These are phyloP conservation scores for Menura novaehollandiae DNA, from an alignment of 2,113 vertebrate species.

Conservation along the genomic window DNA sequence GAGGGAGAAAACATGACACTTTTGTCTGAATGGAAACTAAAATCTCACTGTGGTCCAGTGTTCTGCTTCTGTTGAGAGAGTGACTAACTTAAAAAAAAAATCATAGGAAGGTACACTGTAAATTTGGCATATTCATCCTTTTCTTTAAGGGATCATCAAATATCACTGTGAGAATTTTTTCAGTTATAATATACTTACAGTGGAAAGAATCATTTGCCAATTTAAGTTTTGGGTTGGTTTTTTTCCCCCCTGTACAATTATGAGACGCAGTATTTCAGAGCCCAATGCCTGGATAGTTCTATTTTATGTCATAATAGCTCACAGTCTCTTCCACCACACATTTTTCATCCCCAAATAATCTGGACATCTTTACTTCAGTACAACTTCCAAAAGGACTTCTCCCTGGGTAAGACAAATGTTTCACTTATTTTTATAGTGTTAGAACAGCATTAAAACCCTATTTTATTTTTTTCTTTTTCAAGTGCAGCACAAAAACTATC, in stretches of 20 bases:
- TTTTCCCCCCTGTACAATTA: background rate
- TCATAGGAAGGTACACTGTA: background rate
- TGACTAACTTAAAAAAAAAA: background rate
- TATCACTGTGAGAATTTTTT: background rate
- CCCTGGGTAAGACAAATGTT: background rate
- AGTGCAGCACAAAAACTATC: background rate
- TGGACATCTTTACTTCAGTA: background rate
- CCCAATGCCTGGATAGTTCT: rapidly evolving
- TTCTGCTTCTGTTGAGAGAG: background rate
- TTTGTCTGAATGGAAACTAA: background rate
- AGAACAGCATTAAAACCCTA: background rate
- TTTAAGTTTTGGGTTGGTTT: rapidly evolving
- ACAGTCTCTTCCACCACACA: background rate
- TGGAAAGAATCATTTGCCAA: background rate
- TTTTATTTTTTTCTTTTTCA: background rate
- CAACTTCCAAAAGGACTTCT: background rate
- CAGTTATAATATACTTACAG: background rate
- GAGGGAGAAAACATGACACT: background rate
- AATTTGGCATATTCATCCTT: background rate
- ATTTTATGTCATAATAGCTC: background rate
- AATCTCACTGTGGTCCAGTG: background rate
- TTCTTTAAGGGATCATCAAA: background rate
- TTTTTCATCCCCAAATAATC: background rate
- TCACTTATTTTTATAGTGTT: background rate
- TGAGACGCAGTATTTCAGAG: background rate